Percentiles rank a stretch among this genome's conserved stretches.
Conservation (phyloP, 1,140 invertebrate genomes). For the Pogonus chalceus region DNA sequence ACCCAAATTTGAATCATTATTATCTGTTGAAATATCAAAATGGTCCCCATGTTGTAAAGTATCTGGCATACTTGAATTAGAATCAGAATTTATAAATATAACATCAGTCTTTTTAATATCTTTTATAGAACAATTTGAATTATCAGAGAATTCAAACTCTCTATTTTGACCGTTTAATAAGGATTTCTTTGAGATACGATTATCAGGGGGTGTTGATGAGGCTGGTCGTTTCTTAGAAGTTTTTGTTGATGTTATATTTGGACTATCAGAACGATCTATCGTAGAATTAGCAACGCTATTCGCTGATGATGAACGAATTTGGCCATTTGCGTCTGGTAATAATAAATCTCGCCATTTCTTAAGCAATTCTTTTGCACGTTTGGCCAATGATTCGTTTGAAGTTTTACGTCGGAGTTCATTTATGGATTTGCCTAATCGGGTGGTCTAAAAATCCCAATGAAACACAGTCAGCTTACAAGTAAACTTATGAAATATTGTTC, state of each 20-base stretch:
- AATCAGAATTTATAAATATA: conserved; percentile 33
- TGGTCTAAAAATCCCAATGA: conserved; percentile 39
- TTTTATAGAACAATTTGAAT: conserved; percentile 34
- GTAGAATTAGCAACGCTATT: conserved; percentile 15
- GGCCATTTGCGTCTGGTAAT: conserved; percentile 42
- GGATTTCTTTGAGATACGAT: conserved; percentile 16
- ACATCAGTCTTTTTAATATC: conserved; percentile 24
- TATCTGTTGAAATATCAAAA: conserved; percentile 19
- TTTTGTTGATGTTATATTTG: not conserved
- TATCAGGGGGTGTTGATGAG: not conserved
- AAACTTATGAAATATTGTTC: no score
- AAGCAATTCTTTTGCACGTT: conserved; percentile 80
- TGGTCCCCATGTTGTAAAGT: conserved; percentile 18
- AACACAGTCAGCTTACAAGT: no score
- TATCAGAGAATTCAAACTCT: conserved; percentile 28
- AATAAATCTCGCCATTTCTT: conserved; percentile 83
- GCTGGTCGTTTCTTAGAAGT: not conserved
- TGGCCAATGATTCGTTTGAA: conserved; percentile 68
- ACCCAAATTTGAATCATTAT: conserved; percentile 16
- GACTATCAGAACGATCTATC: not conserved
- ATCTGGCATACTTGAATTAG: conserved; percentile 32
- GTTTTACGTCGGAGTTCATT: conserved; percentile 84
- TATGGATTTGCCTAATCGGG: conserved; percentile 87
- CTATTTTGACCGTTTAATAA: conserved; percentile 25
- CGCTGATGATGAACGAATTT: conserved; percentile 28